These are phyloP conservation scores for Drosophila atroscutellata DNA, from an alignment of 2,888 invertebrate genomes.

Conservation along the genomic window DNA sequence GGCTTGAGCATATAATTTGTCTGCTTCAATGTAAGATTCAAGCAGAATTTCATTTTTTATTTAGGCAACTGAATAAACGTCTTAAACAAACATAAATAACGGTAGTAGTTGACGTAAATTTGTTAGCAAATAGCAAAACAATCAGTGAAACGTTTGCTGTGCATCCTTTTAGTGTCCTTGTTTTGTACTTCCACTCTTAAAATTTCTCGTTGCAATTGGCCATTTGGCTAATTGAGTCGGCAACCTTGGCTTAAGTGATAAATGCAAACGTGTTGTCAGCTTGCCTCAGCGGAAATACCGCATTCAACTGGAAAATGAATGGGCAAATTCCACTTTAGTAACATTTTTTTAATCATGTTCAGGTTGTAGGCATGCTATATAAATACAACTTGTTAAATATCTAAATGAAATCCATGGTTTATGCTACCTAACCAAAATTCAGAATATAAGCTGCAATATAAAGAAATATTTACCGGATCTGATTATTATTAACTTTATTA, in stretches of 20 bases:
- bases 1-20: conserved; percentile 4
- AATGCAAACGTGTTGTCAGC: conserved; percentile 5
- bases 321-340: neutral
- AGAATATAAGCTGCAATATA: too few relatives aligned
- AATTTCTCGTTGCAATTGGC: conserved; percentile 12
- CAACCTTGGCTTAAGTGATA: conserved; percentile 24
- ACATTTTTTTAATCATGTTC: neutral
- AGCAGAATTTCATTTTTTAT: neutral
- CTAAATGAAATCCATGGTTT: too few relatives aligned
- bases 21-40: neutral
- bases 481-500: too few relatives aligned
- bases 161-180: conserved; percentile 29
- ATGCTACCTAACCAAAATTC: too few relatives aligned
- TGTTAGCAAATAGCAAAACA: conserved; percentile 16
- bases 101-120: conserved; percentile 11
- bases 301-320: neutral
- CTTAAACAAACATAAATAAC: neutral
- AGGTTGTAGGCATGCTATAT: neutral
- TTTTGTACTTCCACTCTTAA: neutral
- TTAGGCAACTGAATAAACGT: neutral
- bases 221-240: conserved; percentile 45
- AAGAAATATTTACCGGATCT: too few relatives aligned
- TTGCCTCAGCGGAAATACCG: neutral
- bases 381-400: neutral
- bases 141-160: conserved; percentile 18